Percentiles rank a stretch among this genome's conserved stretches.
Conservation (phyloP, 1,140 invertebrate species). For the Neodiprion lecontei region DNA sequence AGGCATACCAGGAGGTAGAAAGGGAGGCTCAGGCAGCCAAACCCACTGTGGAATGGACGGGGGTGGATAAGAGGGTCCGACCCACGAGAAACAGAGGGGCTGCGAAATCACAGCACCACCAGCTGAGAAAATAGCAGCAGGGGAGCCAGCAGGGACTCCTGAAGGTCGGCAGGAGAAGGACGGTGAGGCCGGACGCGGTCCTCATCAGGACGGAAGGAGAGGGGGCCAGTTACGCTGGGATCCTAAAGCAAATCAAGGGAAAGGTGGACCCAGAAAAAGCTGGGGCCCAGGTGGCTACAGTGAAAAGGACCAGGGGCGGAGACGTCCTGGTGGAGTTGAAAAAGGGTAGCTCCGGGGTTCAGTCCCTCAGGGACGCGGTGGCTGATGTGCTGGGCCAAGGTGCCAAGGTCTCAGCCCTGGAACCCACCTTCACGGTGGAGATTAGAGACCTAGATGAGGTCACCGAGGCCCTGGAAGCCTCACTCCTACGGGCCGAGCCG, state of each 20-base stretch:
- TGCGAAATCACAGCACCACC: not conserved
- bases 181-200: not conserved
- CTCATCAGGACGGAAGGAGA: not conserved
- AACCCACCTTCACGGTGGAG: constrained; percentile 2
- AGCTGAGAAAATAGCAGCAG: not conserved
- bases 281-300: constrained; percentile 3
- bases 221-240: not conserved
- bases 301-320: constrained; percentile 2
- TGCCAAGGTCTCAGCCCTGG: constrained; percentile 5
- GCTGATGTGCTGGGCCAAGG: not conserved
- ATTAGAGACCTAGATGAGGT: constrained; percentile 14
- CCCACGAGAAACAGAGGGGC: not conserved
- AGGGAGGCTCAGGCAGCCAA: not conserved
- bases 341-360: not conserved
- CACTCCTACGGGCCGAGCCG: no score
- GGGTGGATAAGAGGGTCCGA: not conserved
- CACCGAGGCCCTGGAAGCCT: not conserved
- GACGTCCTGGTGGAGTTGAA: constrained; percentile 14
- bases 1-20: constrained; percentile 3
- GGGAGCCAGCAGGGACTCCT: not conserved
- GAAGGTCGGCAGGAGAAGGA: not conserved
- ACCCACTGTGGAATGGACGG: constrained; percentile 2
- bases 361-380: constrained; percentile 7
- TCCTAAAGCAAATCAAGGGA: constrained; percentile 12
- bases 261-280: constrained; percentile 11